Conservation (phyloP, 2,888 invertebrate species). For the Drosophila lutescens region DNA sequence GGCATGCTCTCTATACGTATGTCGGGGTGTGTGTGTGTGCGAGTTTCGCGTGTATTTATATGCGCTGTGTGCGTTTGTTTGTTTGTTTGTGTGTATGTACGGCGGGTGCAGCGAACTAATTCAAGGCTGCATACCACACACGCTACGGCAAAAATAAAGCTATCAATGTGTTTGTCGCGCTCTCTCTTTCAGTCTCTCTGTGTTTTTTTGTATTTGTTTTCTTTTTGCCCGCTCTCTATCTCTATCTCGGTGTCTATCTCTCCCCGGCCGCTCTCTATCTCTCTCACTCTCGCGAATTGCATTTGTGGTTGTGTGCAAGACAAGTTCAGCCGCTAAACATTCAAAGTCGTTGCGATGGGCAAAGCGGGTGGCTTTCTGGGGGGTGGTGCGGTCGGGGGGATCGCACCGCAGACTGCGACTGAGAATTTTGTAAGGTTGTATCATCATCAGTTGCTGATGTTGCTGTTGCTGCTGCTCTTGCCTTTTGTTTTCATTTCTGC, state of each 20-base stretch:
- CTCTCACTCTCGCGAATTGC: constrained; percentile 14
- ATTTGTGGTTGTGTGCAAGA: constrained; percentile 59
- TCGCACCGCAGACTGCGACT: constrained; percentile 53
- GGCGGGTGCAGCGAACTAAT: constrained; percentile 85
- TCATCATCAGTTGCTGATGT: constrained; percentile 56
- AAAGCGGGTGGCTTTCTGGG: background rate
- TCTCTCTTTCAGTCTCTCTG: constrained; percentile 1
- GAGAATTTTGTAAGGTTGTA: constrained; percentile 78
- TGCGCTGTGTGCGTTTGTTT: constrained; percentile 18
- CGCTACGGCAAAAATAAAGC: constrained; percentile 72
- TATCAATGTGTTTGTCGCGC: constrained; percentile 61
- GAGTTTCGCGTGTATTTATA: constrained; percentile 7
- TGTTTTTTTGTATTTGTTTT: background rate
- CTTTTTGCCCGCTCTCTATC: constrained; percentile 31
- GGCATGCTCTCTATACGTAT: constrained; percentile 9
- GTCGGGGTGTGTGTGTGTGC: constrained; percentile 11
- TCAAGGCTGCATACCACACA: constrained; percentile 85
- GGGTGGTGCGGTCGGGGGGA: constrained; percentile 4
- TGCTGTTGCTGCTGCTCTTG: constrained; percentile 42
- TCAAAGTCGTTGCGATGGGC: constrained; percentile 65
- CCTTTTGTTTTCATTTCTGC: constrained; percentile 74
- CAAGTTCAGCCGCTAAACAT: constrained; percentile 81
- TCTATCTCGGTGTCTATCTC: constrained; percentile 43
- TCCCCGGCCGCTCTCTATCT: constrained; percentile 21
- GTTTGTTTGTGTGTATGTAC: constrained; percentile 45